phyloP scores from a whole-genome alignment of 2,797 vertebrate species.

The Eulemur albifrons region DNA sequence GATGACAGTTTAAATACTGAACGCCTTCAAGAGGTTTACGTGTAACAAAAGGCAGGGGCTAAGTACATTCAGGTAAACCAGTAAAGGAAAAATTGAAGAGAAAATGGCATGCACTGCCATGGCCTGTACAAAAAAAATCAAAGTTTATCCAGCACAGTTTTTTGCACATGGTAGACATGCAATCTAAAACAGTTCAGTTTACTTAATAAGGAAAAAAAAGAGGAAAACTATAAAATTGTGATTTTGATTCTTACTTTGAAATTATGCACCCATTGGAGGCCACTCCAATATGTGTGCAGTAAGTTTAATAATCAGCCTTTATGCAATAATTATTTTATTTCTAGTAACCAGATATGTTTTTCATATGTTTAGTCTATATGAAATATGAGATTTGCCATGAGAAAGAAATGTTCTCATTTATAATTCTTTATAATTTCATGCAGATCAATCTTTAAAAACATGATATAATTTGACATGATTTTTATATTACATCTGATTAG shows the following conservation, averaged over 20 bases:
- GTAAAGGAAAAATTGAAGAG: neutral
- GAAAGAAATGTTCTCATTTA: slow-evolving; percentile 25
- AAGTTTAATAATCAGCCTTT: slow-evolving; percentile 39
- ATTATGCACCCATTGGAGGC: neutral
- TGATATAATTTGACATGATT: slow-evolving; percentile 51
- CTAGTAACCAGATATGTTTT: neutral
- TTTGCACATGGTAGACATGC: neutral
- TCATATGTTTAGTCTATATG: neutral
- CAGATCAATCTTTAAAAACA: slow-evolving; percentile 65
- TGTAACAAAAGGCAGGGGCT: neutral
- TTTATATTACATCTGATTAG: slow-evolving; percentile 40
- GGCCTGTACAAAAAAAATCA: neutral
- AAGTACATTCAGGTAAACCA: neutral
- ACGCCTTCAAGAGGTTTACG: neutral
- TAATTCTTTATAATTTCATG: neutral
- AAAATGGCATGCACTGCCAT: neutral
- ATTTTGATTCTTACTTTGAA: slow-evolving; percentile 3
- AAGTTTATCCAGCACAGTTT: neutral
- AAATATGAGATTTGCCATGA: slow-evolving; percentile 30
- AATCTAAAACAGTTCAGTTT: neutral
- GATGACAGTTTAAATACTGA: neutral
- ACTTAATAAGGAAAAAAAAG: neutral
- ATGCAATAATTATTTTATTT: slow-evolving; percentile 22
- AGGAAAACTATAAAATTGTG: neutral
- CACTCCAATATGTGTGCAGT: neutral